These are phyloP conservation scores for Poeciliopsis occidentalis DNA, from an alignment of 2,113 vertebrate species.

Conservation along the genomic window DNA sequence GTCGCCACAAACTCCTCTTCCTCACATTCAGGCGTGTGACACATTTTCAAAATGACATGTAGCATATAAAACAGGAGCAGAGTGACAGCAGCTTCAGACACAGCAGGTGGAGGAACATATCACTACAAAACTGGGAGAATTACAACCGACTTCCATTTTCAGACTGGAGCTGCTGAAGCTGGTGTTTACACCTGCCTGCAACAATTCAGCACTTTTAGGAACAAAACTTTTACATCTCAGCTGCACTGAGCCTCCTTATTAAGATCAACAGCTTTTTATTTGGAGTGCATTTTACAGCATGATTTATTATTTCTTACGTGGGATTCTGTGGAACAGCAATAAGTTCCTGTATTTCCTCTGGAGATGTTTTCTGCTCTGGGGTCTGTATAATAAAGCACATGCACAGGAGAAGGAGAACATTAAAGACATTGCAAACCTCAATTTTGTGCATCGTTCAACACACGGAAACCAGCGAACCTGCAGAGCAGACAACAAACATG, in stretches of 20 bases:
- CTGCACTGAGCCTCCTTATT: no score
- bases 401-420: slow-evolving; percentile 5
- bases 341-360: slow-evolving; percentile 15
- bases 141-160: no score
- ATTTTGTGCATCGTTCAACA: slow-evolving; percentile 23
- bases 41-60: background rate
- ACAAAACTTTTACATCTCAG: no score
- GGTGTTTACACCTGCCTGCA: no score
- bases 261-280: background rate
- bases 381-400: background rate
- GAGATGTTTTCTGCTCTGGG: slow-evolving; percentile 1
- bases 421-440: slow-evolving; percentile 1
- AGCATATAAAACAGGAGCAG: background rate
- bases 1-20: no score
- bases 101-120: no score
- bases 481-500: slow-evolving; percentile 51
- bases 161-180: no score
- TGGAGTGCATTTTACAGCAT: background rate
- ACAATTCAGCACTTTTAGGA: no score
- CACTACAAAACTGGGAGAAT: no score
- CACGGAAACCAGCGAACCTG: slow-evolving; percentile 18
- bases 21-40: background rate
- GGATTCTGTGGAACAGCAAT: background rate
- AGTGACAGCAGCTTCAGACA: no score
- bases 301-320: background rate